These are phyloP conservation scores for Pomacea maculata DNA, from an alignment of 1,140 invertebrate species.

Conservation along the genomic window DNA sequence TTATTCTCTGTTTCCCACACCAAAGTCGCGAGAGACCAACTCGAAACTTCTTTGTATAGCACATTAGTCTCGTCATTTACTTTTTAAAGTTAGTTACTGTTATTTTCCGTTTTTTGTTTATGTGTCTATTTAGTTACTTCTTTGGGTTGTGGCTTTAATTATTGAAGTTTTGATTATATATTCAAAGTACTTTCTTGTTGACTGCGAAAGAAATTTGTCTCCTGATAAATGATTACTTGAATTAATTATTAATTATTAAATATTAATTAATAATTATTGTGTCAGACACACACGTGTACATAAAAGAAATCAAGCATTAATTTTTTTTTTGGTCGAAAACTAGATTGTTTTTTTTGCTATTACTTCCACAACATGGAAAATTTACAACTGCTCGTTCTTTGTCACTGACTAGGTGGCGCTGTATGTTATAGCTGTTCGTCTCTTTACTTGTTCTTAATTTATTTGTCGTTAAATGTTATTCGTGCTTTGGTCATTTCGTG, in stretches of 20 bases:
- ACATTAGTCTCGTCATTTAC: too few relatives aligned
- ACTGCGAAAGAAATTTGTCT: too few relatives aligned
- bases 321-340: neutral
- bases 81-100: neutral
- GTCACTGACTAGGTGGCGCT: neutral
- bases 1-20: neutral
- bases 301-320: neutral
- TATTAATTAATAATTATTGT: too few relatives aligned
- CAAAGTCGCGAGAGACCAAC: too few relatives aligned
- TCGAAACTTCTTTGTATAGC: too few relatives aligned
- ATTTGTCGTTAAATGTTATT: neutral
- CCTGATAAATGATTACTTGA: too few relatives aligned
- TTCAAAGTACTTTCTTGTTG: too few relatives aligned
- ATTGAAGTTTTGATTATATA: too few relatives aligned
- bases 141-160: too few relatives aligned
- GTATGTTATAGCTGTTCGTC: neutral
- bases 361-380: neutral
- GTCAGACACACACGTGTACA: too few relatives aligned
- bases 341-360: neutral
- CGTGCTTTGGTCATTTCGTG: neutral
- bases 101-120: neutral
- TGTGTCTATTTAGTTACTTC: too few relatives aligned
- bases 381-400: neutral
- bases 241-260: too few relatives aligned
- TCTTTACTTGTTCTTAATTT: neutral